Percentiles rank a stretch among this genome's conserved stretches.
These are phyloP conservation scores for Peromyscus aztecus DNA, from an alignment of 2,797 vertebrate genomes.

Conservation along the genomic window DNA sequence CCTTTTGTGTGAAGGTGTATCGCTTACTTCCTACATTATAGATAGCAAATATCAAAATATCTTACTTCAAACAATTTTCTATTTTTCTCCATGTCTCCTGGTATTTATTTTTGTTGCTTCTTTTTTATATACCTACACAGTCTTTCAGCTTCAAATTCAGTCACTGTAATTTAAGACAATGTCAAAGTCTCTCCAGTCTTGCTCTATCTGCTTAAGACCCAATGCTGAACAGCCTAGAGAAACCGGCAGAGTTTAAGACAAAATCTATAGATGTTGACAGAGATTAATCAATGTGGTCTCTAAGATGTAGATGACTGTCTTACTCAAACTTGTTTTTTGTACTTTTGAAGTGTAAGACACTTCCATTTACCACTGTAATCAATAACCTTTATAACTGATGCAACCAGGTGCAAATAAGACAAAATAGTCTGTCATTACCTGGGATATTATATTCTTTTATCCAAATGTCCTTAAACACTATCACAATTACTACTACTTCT, in stretches of 20 bases:
- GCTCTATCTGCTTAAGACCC: conserved; percentile 56
- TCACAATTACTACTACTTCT: not conserved
- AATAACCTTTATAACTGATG: conserved; percentile 54
- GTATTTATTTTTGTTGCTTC: conserved; percentile 25
- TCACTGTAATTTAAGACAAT: conserved; percentile 65
- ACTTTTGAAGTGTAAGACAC: conserved; percentile 59
- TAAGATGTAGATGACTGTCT: conserved; percentile 64
- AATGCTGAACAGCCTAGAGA: conserved; percentile 57
- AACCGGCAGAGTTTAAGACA: conserved; percentile 58
- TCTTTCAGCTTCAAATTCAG: conserved; percentile 47
- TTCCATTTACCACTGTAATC: conserved; percentile 55
- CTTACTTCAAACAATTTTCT: not conserved
- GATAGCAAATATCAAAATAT: not conserved
- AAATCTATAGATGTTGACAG: conserved; percentile 75
- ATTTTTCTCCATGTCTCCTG: not conserved
- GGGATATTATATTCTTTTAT: not conserved
- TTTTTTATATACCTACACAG: not conserved
- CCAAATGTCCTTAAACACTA: conserved; percentile 40
- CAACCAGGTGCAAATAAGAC: conserved; percentile 7
- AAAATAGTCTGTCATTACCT: not conserved
- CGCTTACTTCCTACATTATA: conserved; percentile 47
- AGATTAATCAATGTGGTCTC: conserved; percentile 68
- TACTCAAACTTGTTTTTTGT: conserved; percentile 59
- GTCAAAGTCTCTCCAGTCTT: conserved; percentile 52
- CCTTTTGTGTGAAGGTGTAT: conserved; percentile 14